Conservation (phyloP, 2,888 invertebrate species). For the Drosophila barbarae region DNA sequence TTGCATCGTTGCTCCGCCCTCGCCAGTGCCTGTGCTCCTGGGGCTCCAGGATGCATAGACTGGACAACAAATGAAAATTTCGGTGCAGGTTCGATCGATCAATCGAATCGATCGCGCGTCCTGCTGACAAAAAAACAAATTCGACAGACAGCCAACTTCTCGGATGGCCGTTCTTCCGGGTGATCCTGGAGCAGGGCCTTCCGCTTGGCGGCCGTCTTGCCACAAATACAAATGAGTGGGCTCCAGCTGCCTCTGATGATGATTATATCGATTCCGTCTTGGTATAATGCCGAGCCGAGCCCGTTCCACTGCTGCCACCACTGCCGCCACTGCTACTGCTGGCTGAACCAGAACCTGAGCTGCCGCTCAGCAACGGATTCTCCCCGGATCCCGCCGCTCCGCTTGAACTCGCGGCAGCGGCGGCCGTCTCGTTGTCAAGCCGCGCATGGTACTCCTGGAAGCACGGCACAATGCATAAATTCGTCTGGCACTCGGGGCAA, state of each 20-base stretch:
- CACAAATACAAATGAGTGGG: constrained; percentile 68
- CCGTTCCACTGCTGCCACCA: constrained; percentile 46
- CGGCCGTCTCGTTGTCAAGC: constrained; percentile 78
- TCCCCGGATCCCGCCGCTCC: constrained; percentile 34
- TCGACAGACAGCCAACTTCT: constrained; percentile 25
- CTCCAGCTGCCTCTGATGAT: constrained; percentile 58
- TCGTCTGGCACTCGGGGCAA: constrained; percentile 93
- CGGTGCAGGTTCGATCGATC: constrained; percentile 50
- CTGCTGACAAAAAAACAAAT: constrained; percentile 72
- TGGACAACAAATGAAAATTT: constrained; percentile 69
- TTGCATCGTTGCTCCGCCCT: constrained; percentile 38
- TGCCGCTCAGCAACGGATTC: constrained; percentile 46
- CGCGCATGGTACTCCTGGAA: constrained; percentile 91
- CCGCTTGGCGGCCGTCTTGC: constrained; percentile 46
- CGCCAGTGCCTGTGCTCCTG: constrained; percentile 45
- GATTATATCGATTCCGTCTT: constrained; percentile 80
- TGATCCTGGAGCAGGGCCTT: constrained; percentile 3
- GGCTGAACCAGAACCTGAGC: constrained; percentile 25
- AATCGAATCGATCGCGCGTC: constrained; percentile 17
- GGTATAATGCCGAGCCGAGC: constrained; percentile 70
- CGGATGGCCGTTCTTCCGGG: neutral
- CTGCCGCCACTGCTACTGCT: constrained; percentile 45
- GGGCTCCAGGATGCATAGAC: constrained; percentile 35
- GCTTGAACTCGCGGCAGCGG: constrained; percentile 52
- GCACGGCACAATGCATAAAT: constrained; percentile 93